Conservation (phyloP, 2,888 invertebrate genomes). For the Drosophila hamatofila region DNA sequence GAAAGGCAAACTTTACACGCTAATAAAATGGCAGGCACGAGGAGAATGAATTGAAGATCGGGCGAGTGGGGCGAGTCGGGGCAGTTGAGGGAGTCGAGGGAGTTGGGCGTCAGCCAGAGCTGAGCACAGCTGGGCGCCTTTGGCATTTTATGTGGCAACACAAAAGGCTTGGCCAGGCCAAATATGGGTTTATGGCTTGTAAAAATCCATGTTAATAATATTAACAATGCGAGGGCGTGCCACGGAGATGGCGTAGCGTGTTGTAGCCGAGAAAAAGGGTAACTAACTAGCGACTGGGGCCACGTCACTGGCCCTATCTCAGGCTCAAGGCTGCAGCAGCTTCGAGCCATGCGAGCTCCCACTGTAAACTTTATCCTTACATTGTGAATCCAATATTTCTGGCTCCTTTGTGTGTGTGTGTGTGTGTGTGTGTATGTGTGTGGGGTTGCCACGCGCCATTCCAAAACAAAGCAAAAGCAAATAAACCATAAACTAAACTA, state of each 20-base stretch:
- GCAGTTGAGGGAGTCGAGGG: neutral
- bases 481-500: constrained; percentile 15
- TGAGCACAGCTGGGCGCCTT: constrained; percentile 60
- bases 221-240: constrained; percentile 62
- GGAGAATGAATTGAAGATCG: constrained; percentile 15
- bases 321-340: constrained; percentile 51
- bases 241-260: constrained; percentile 24
- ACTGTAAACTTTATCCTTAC: constrained; percentile 41
- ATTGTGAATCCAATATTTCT: constrained; percentile 16
- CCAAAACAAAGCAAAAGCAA: constrained; percentile 16
- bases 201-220: constrained; percentile 80
- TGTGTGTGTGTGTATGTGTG: constrained; percentile 19
- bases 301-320: constrained; percentile 46
- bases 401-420: constrained; percentile 26
- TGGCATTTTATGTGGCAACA: constrained; percentile 69
- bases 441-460: constrained; percentile 29
- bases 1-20: constrained; percentile 76
- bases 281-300: constrained; percentile 60
- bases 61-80: neutral
- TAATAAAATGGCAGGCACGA: constrained; percentile 65
- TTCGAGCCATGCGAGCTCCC: constrained; percentile 3
- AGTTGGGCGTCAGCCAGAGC: constrained; percentile 7
- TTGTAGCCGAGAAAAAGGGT: constrained; percentile 61
- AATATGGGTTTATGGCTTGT: constrained; percentile 80
- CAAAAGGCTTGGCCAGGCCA: constrained; percentile 72